Base-by-base conservation (phyloP, 2,113 vertebrate genomes). In the Cheirogaleus medius region DNA sequence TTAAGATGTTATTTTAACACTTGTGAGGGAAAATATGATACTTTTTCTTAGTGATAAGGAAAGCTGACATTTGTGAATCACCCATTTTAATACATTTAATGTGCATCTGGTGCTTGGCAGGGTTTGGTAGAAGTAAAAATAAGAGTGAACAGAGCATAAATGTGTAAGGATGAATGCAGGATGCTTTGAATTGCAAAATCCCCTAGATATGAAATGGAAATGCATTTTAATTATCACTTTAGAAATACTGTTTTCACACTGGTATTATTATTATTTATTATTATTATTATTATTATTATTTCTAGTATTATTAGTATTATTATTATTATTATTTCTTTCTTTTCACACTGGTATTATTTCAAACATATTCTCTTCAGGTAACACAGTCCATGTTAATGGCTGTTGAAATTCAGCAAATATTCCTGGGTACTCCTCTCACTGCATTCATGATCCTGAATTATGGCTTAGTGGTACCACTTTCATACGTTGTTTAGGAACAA, bases 201-300 rank as follows among this genome's bases (percentile, higher is more conserved):
- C 94, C 88, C 91, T 97, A 97, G 76, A 98, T 98, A 97, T 97
- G 97, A 98, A 98, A 98, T 98, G 97, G 98, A 98, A 98, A 98
- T 95, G 80, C 87, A 98, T 97, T 97, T 97, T 98, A 98, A 99
- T 99, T 98, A 98, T 98, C 98, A 98, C 97, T 98, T 98, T 97
- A 97, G 97, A 98, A 98, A 95, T 97, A 98, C 97, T 97, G 94
- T 93, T 98, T 98, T 97, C 96, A 98, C 76, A 73, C 63, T 87
- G 88, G 88, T 92, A 92, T 98, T 98, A 95, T 98, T n/a, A n/a
- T n/a, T n/a, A n/a, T n/a, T n/a, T n/a, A n/a, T n/a, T n/a, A n/a
- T n/a, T n/a, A n/a, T n/a, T n/a, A n/a, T n/a, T n/a, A n/a, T n/a
- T n/a, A n/a, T n/a, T n/a, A n/a, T n/a, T n/a, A n/a, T n/a, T n/a